Evolutionary conservation across 2,113 vertebrate genomes (phyloP), one percentile per base, ranked within the genome.

Genomic region (Orycteropus afer): DNA sequence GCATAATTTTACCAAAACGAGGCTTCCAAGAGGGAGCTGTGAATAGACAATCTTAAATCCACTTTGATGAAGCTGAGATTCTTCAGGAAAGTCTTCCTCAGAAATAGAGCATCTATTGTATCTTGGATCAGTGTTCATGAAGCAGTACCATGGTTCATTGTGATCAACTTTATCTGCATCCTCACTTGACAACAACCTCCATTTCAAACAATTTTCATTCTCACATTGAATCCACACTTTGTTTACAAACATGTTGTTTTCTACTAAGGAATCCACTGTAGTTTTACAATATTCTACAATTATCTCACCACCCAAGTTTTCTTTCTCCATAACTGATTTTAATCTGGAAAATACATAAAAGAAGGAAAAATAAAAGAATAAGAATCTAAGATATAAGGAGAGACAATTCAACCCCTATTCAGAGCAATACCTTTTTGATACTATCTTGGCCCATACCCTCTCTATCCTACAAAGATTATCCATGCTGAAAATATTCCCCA

Each of bases 141-240:
- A 76, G 34, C 97, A 98, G 63, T 95, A 98, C 94, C 97, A 97
- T 0, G 95, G 91, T 40, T 97, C 53, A 83, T 20, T 91, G 61
- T 20, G 93, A 84, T 96, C 95, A 91, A 98, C 14, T 67, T 34
- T 45, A 27, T 81, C 20, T 79, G 91, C 61, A 84, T 96, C 94
- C 51, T 95, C 94, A 89, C 65, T 96, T 67, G 95, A 82, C 92
- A 98, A 83, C 18, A 95, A 40, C 73, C 97, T 97, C 97, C 71
- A 86, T 69, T 98, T 98, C 81, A 98, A 97, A 97, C 86, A 97
- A 78, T 57, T 97, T 42, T 88, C 86, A 77, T 97, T 97, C 74
- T 98, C 95, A 97, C 87, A 98, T 3, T 97, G 96, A 94, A 98
- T 29, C 69, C 95, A 98, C 10, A 97, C 2, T 97, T 96, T 83